These are phyloP conservation scores for Helicorthomorpha holstii DNA, from an alignment of 1,140 invertebrate genomes.

Conservation along the genomic window DNA sequence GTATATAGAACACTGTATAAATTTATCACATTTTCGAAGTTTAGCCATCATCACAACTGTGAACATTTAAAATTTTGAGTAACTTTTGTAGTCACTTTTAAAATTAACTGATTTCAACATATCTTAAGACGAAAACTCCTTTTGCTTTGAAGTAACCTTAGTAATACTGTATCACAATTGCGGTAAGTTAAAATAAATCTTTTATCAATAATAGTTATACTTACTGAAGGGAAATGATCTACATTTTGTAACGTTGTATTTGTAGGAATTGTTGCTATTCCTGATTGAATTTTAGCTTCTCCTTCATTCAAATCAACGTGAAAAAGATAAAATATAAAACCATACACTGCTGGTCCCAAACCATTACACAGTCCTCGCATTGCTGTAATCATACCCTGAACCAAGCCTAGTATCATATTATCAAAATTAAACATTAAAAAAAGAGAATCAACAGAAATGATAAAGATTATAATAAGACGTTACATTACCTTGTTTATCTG, in stretches of 20 bases:
- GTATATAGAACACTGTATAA: too few relatives aligned
- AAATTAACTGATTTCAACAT: too few relatives aligned
- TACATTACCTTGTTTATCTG: conserved; percentile 74
- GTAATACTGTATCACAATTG: too few relatives aligned
- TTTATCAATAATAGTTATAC: neutral
- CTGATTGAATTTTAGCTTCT: conserved; percentile 15
- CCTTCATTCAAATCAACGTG: conserved; percentile 88
- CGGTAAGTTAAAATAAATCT: too few relatives aligned
- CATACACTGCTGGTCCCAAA: conserved; percentile 87
- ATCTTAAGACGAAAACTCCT: too few relatives aligned
- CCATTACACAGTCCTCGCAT: conserved; percentile 87
- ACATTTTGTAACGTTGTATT: neutral
- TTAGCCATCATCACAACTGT: too few relatives aligned
- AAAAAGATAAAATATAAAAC: conserved; percentile 96
- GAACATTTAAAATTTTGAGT: too few relatives aligned
- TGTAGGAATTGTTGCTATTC: conserved; percentile 2
- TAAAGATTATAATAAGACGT: neutral
- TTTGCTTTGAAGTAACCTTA: too few relatives aligned
- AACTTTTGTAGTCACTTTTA: too few relatives aligned
- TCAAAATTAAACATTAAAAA: conserved; percentile 1
- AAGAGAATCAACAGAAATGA: neutral
- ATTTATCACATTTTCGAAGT: too few relatives aligned
- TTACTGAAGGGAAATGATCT: conserved; percentile 5
- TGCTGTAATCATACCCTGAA: conserved; percentile 96
- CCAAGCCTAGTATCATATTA: conserved; percentile 52